phyloP scores from a whole-genome alignment of 2,888 invertebrate species.

The Myopa testacea region DNA sequence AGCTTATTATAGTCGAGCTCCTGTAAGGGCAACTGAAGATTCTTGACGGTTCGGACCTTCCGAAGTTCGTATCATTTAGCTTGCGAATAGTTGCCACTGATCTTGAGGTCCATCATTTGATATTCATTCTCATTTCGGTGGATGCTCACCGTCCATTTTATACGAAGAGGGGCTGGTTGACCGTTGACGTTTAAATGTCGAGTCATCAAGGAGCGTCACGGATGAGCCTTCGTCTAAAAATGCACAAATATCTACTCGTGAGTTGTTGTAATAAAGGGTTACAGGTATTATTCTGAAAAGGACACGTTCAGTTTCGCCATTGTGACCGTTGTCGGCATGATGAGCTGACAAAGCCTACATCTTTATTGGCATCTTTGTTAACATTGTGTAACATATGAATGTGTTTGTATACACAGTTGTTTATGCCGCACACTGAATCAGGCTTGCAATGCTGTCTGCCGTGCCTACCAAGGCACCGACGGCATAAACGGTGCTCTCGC shows the following conservation, averaged over 20 bases:
- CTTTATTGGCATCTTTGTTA: not conserved
- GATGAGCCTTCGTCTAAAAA: slow-evolving; percentile 44
- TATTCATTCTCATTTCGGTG: slow-evolving; percentile 43
- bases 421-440: too few species aligned
- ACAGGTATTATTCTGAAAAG: slow-evolving; percentile 44
- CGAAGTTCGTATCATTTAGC: not conserved
- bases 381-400: slow-evolving; percentile 35
- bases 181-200: not conserved
- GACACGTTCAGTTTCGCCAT: not conserved
- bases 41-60: not conserved
- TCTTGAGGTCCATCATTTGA: not conserved
- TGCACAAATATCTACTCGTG: slow-evolving; percentile 41
- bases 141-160: slow-evolving; percentile 36
- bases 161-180: not conserved
- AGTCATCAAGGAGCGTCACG: slow-evolving; percentile 37
- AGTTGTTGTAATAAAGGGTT: slow-evolving; percentile 38
- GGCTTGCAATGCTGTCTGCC: too few species aligned
- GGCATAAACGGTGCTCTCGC: slow-evolving; percentile 37
- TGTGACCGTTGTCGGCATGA: not conserved
- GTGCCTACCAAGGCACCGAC: not conserved
- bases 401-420: too few species aligned
- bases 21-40: slow-evolving; percentile 27
- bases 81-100: not conserved
- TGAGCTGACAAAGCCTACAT: not conserved
- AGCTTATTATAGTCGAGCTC: slow-evolving; percentile 16